Evolutionary conservation across 2,888 invertebrate species (phyloP).

Genomic region (Nomada fabriciana): DNA sequence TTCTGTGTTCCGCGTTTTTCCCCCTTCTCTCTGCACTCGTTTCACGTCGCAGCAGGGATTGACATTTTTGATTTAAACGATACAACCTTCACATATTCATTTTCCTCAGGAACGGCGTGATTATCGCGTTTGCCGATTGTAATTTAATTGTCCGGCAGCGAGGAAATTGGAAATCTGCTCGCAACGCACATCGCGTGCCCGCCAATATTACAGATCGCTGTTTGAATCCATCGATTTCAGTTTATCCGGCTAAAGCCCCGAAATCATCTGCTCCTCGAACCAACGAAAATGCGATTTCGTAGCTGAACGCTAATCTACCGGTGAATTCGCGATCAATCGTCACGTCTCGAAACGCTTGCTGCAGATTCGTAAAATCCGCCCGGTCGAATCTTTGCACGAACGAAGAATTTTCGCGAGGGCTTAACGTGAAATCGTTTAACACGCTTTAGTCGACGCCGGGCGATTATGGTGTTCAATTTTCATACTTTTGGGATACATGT

Average conservation of each 20-base stretch:
- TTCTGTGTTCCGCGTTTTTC: too few species aligned
- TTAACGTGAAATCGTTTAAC: background rate
- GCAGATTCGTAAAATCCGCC: conserved; percentile 17
- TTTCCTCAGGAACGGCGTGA: conserved; percentile 61
- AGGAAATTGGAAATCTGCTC: conserved; percentile 80
- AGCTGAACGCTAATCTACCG: conserved; percentile 58
- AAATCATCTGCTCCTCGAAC: conserved; percentile 68
- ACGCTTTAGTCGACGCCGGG: background rate
- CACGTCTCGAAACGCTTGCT: conserved; percentile 23
- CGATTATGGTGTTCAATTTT: background rate
- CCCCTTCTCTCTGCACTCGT: background rate
- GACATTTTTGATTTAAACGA: conserved; percentile 66
- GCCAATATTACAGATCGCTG: conserved; percentile 75
- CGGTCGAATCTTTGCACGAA: background rate
- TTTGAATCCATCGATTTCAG: conserved; percentile 73
- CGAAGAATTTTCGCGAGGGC: background rate
- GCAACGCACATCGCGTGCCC: conserved; percentile 71
- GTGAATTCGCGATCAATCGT: conserved; percentile 57
- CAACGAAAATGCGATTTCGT: conserved; percentile 68
- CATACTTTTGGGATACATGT: too few species aligned
- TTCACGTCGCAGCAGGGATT: conserved; percentile 7
- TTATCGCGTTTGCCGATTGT: conserved; percentile 78
- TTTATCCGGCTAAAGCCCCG: conserved; percentile 67
- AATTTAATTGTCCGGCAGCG: conserved; percentile 82
- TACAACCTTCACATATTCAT: conserved; percentile 64